Evolutionary conservation across 2,113 vertebrate species (phyloP), one percentile per base, ranked within the genome.

Genomic region (Balaenoptera acutorostrata): DNA sequence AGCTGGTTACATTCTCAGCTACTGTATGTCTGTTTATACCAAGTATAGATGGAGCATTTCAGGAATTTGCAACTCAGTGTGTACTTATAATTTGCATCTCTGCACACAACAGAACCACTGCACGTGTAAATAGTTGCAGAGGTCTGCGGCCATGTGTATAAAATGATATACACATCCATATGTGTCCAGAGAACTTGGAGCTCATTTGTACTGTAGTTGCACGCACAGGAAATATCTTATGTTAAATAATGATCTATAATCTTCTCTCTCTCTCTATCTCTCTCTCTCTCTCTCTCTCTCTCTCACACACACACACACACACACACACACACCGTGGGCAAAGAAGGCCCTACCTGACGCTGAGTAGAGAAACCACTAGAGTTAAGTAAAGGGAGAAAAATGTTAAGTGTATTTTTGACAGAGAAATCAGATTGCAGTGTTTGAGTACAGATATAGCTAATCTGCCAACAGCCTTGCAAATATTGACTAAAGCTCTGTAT

Each of bases 391-490:
- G 49, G 64, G 59, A 89, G 41, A 69, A 96, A 96, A 96, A 96
- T 84, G 61, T 91, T 97, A 92, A 97, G 96, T 97, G 75, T 88
- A 86, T 95, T 98, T 98, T 92, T 97, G 95, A 97, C 88, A 59
- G 94, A 90, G 46, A 97, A 97, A 94, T 97, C 90, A 98, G 97
- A 98, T 96, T 96, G 39, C 84, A 82, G 39, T 97, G 95, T 98
- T 98, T 97, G 97, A 95, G 68, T 80, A 97, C 55, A 97, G 94
- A 90, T 97, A 93, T 75, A 96, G 75, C 90, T 97, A 98, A 98
- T 98, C 97, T 96, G 93, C 92, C 90, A 95, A 95, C 87, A 98
- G 71, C 96, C 88, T 95, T 96, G 87, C 97, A 98, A 98, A 98
- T 98, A 98, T 98, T 98, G 97, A 97, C 97, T 86, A 88, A 97